Base-by-base conservation (phyloP, 2,797 vertebrate genomes). In the Anguilla anguilla region DNA sequence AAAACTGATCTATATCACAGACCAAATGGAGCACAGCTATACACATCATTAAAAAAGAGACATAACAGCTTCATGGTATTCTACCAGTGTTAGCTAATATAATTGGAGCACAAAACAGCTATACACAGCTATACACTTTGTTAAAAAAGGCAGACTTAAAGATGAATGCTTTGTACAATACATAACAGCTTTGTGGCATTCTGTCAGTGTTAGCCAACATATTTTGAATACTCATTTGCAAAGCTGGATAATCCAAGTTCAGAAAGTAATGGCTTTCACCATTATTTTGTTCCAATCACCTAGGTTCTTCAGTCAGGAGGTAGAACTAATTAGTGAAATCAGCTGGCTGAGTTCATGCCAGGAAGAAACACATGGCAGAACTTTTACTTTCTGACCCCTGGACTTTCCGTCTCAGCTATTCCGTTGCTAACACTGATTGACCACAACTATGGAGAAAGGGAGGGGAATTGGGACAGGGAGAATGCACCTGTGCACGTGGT, bases 401-500 rank as follows among this genome's bases (percentile, higher is more conserved):
- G 19, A 22, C 22, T 19, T 64, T 64, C 59, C 59, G 17, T 17
- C 59, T 64, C 6, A 1, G 25, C 1, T 28, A 28, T 69, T 69
- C 69, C 10, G 46, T 51, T 82, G 15, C 35, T 17, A 46, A 19
- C 35, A 79, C 69, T 11, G n/a, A n/a, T 28, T 82, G 79, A 10
- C 7, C 43, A n/a, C 43, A 49, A 51, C 43, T 82, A 22, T 43
- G 51, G 86, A 89, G 35, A 83, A 0, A 74, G 46, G 61, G 6
- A 19, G 28, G 49, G 9, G 19, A 49, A 83, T 22, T 31, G 39
- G 53, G 89, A 22, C 85, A 88, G 49, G 28, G 61, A 72, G 28
- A 84, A 69, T 19, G n/a, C 74, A 88, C 88, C 35, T 89, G 84
- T n/a, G 6, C 84, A 85, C 31, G 59, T 55, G 61, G 88, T 31